Percentiles rank a stretch among this genome's conserved stretches.
These are phyloP conservation scores for Martes flavigula DNA, from an alignment of 2,797 vertebrate genomes.

Conservation along the genomic window DNA sequence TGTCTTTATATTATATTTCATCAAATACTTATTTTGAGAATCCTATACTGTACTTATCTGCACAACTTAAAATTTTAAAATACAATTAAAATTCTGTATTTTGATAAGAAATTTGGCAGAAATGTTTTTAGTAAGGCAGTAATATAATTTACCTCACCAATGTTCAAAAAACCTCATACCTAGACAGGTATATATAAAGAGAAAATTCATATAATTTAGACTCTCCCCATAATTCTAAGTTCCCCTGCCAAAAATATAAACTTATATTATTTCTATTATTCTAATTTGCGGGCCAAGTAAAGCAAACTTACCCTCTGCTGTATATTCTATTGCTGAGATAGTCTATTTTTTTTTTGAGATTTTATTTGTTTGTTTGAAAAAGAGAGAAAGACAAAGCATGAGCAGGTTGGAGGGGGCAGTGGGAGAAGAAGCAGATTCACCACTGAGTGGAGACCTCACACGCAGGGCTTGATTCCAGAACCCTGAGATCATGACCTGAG, in stretches of 20 bases:
- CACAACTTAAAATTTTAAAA: not conserved
- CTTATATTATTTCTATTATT: not conserved
- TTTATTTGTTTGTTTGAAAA: not conserved
- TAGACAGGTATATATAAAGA: not conserved
- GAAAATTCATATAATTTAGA: not conserved
- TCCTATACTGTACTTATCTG: not conserved
- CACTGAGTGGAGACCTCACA: not conserved
- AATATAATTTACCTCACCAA: not conserved
- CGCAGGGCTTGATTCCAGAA: not conserved
- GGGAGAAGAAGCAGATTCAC: not conserved
- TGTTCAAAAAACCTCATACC: not conserved
- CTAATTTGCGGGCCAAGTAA: not conserved
- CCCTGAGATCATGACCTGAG: not conserved
- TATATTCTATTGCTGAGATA: not conserved
- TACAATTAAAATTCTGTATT: not conserved
- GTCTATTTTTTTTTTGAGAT: not conserved
- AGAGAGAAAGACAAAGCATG: not conserved
- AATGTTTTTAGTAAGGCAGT: not conserved
- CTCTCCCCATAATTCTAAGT: not conserved
- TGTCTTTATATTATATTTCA: not conserved
- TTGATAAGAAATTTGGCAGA: not conserved
- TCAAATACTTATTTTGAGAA: not conserved
- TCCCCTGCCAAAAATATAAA: not conserved
- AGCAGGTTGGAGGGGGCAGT: no score
- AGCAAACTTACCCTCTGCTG: not conserved